A percentile compares a stretch with the other conserved stretches of the same genome.
These are phyloP conservation scores for Apodemia mormo DNA, from an alignment of 2,888 invertebrate genomes.

Conservation along the genomic window DNA sequence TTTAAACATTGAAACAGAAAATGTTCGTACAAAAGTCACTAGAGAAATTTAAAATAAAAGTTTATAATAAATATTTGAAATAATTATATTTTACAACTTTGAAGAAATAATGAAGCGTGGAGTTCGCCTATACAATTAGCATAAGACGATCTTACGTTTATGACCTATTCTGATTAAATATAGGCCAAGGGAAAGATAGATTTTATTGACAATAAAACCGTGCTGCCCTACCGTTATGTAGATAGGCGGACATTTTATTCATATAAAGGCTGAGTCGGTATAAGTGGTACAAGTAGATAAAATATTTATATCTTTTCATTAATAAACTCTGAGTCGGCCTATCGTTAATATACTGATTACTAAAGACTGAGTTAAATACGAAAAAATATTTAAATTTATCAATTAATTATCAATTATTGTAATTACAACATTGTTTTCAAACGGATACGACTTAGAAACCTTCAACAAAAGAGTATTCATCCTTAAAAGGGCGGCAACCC, in stretches of 20 bases:
- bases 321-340: background rate
- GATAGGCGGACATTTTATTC: background rate
- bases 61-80: background rate
- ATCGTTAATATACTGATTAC: background rate
- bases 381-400: too few species aligned
- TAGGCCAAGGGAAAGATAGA: slow-evolving; percentile 3
- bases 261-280: background rate
- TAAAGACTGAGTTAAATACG: background rate
- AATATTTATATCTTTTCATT: slow-evolving; percentile 6
- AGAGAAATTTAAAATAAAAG: too few species aligned
- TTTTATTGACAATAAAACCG: slow-evolving; percentile 5
- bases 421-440: too few species aligned
- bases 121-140: slow-evolving; percentile 3
- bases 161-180: slow-evolving; percentile 7
- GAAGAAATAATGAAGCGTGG: background rate
- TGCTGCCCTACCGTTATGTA: background rate
- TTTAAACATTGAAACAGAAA: too few species aligned
- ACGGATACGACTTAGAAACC: too few species aligned
- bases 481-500: too few species aligned
- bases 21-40: too few species aligned
- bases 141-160: slow-evolving; percentile 7
- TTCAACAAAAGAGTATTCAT: too few species aligned
- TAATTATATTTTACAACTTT: background rate
- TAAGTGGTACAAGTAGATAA: background rate
- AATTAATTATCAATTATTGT: too few species aligned